Evolutionary conservation across 2,888 invertebrate species (phyloP).

Genomic region (Listrodromus nycthemerus): DNA sequence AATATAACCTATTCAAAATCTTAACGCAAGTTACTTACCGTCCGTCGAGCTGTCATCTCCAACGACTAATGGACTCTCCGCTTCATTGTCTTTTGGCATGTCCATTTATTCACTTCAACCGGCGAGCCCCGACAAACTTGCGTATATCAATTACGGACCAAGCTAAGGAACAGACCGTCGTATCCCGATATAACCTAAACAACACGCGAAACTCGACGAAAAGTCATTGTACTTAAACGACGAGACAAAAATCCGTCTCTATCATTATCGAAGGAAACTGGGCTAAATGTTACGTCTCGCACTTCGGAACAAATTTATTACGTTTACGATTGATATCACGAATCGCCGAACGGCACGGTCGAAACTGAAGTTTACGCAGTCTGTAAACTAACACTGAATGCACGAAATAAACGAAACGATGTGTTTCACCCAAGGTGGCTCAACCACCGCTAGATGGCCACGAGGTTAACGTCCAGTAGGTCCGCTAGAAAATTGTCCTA

Average conservation of each 20-base stretch:
- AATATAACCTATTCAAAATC: neutral
- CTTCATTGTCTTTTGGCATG: constrained; percentile 58
- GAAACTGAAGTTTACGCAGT: constrained; percentile 19
- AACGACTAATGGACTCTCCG: constrained; percentile 33
- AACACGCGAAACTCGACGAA: neutral
- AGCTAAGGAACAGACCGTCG: constrained; percentile 12
- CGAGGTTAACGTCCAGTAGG: neutral
- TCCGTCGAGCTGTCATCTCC: constrained; percentile 61
- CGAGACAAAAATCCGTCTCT: neutral
- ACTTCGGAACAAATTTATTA: neutral
- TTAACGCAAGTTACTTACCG: constrained; percentile 51
- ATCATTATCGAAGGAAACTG: constrained; percentile 8
- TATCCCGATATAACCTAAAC: constrained; percentile 59
- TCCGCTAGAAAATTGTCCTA: too few relatives aligned
- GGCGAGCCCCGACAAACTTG: neutral
- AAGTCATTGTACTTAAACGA: constrained; percentile 14
- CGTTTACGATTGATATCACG: constrained; percentile 1
- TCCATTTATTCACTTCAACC: constrained; percentile 24
- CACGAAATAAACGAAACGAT: neutral
- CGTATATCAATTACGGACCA: neutral
- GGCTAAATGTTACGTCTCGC: neutral
- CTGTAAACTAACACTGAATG: neutral
- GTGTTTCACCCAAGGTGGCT: neutral
- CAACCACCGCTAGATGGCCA: neutral
- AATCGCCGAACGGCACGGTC: constrained; percentile 9